phyloP scores from a whole-genome alignment of 2,797 vertebrate genomes.

The Mionectes olivaceus region DNA sequence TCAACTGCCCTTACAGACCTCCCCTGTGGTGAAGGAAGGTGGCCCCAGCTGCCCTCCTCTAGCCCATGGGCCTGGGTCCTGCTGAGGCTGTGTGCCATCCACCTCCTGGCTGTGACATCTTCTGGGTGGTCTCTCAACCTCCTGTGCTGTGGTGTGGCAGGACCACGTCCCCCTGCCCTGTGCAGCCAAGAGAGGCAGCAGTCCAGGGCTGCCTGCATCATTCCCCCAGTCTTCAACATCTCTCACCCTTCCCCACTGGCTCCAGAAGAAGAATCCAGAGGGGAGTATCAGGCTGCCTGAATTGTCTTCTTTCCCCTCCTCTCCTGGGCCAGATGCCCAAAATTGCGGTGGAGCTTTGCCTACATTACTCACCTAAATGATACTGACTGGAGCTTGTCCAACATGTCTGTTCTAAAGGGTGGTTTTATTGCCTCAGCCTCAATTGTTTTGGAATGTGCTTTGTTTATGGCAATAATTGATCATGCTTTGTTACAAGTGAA shows the following conservation, averaged over 20 bases:
- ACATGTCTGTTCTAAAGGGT: not conserved
- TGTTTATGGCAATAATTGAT: constrained; percentile 63
- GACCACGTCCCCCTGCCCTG: accelerated
- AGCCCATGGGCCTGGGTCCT: not conserved
- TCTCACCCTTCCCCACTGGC: not conserved
- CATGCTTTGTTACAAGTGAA: constrained; percentile 35
- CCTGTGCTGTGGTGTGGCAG: not conserved
- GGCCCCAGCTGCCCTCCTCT: not conserved
- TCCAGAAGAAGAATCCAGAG: not conserved
- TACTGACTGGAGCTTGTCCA: constrained; percentile 44
- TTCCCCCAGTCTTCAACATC: not conserved
- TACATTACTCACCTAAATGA: constrained; percentile 59
- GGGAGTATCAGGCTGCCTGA: not conserved
- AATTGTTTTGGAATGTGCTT: constrained; percentile 53
- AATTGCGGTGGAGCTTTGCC: constrained; percentile 10
- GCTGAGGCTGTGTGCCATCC: not conserved
- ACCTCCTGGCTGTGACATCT: not conserved
- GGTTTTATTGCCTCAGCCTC: constrained; percentile 55
- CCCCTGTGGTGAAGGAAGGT: not conserved
- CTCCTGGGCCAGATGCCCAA: not conserved
- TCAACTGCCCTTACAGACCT: not conserved
- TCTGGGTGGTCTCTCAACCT: not conserved
- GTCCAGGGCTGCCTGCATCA: not conserved
- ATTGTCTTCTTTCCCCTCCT: not conserved
- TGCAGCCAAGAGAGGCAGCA: not conserved